These are phyloP conservation scores for Lasioglossum villosulum DNA, from an alignment of 2,888 invertebrate genomes.

Conservation along the genomic window DNA sequence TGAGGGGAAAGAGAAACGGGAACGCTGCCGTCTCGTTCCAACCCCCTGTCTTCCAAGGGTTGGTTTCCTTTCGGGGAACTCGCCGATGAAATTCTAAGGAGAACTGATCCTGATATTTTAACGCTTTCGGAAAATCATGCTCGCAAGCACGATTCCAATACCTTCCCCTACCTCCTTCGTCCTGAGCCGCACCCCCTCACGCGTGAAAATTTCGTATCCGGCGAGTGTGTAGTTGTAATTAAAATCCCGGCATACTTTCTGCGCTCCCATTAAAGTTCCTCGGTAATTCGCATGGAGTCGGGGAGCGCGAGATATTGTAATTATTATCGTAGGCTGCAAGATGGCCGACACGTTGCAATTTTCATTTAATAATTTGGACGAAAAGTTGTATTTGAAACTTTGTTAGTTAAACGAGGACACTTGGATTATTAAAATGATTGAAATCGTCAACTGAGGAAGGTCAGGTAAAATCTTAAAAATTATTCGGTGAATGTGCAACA, in stretches of 20 bases:
- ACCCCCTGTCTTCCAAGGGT: not conserved
- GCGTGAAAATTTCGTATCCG: conserved; percentile 47
- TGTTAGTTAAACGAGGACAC: too few species aligned
- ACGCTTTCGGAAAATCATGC: conserved; percentile 22
- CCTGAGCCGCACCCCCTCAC: not conserved
- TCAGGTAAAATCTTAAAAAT: not conserved
- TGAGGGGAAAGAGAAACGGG: conserved; percentile 16
- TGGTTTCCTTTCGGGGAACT: conserved; percentile 12
- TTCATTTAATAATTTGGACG: not conserved
- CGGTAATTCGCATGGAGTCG: conserved; percentile 36
- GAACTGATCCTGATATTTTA: conserved; percentile 9
- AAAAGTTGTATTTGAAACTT: not conserved
- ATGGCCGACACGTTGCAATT: not conserved
- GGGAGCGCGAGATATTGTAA: conserved; percentile 32
- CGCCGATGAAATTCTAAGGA: conserved; percentile 26
- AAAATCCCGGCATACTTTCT: conserved; percentile 60
- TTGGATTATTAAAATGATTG: too few species aligned
- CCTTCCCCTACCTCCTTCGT: not conserved
- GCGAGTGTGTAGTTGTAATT: conserved; percentile 42
- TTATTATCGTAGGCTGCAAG: conserved; percentile 33
- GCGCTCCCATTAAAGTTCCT: conserved; percentile 58
- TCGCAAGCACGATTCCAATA: conserved; percentile 12
- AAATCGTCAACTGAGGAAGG: too few species aligned
- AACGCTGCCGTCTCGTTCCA: conserved; percentile 18
- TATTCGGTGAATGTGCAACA: not conserved